Conservation (phyloP, 2,797 vertebrate species). For the Myripristis murdjan region DNA sequence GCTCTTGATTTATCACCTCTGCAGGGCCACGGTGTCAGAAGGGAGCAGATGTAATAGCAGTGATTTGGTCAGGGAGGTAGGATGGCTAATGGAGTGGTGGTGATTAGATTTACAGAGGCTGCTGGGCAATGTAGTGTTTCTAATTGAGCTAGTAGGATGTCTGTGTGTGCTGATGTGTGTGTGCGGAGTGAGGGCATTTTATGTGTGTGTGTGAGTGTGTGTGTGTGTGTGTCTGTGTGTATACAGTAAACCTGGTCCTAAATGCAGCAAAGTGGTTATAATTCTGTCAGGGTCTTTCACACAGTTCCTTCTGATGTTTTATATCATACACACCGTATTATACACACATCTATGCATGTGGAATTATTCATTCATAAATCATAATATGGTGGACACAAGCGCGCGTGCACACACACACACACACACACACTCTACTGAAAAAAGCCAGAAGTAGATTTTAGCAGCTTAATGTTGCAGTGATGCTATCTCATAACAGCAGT, state of each 20-base stretch:
- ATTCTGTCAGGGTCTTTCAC: constrained; percentile 28
- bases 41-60: constrained; percentile 54
- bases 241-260: no score
- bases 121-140: constrained; percentile 66
- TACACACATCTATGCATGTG: background rate
- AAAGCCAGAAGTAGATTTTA: constrained; percentile 36
- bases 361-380: constrained; percentile 49
- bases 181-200: background rate
- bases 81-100: constrained; percentile 68
- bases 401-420: constrained; percentile 20
- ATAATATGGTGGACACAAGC: no score
- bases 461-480: constrained; percentile 34
- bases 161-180: constrained; percentile 14
- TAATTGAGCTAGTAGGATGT: constrained; percentile 65
- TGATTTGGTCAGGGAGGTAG: constrained; percentile 59
- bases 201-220: background rate
- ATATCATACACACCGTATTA: background rate
- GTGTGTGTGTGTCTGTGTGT: constrained; percentile 5
- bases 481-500: constrained; percentile 41
- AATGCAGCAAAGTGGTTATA: background rate
- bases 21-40: constrained; percentile 45
- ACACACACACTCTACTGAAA: background rate
- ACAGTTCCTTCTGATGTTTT: background rate
- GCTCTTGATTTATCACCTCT: constrained; percentile 47
- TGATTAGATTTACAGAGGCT: constrained; percentile 72